phyloP scores from a whole-genome alignment of 2,888 invertebrate genomes.

The Nymphalis c-album region DNA sequence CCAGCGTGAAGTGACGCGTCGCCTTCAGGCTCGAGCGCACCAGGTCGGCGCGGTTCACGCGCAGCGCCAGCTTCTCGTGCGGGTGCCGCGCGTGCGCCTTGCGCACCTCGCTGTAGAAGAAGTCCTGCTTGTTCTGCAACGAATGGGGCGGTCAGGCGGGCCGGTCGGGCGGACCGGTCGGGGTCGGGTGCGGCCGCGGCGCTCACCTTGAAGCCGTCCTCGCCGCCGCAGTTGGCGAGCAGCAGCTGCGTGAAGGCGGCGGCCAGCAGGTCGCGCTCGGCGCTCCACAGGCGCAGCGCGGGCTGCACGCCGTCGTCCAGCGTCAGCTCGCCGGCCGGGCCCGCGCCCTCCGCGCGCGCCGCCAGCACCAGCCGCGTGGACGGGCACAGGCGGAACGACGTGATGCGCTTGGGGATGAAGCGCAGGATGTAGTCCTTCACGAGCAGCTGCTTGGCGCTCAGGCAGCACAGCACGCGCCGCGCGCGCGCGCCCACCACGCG shows the following conservation, averaged over 20 bases:
- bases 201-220: slow-evolving; percentile 91
- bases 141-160: not conserved
- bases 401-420: slow-evolving; percentile 95
- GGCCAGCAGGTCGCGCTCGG: slow-evolving; percentile 94
- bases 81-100: slow-evolving; percentile 93
- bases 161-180: not conserved
- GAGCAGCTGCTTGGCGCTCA: slow-evolving; percentile 94
- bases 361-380: slow-evolving; percentile 84
- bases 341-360: slow-evolving; percentile 49
- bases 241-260: slow-evolving; percentile 96
- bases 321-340: slow-evolving; percentile 85
- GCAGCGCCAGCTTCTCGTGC: slow-evolving; percentile 91
- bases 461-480: slow-evolving; percentile 93
- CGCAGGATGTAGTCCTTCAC: slow-evolving; percentile 96
- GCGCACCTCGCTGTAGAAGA: slow-evolving; percentile 90
- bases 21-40: slow-evolving; percentile 92
- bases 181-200: not conserved
- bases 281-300: slow-evolving; percentile 89
- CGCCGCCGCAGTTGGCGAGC: slow-evolving; percentile 96
- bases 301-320: slow-evolving; percentile 96
- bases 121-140: slow-evolving; percentile 85
- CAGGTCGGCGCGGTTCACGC: slow-evolving; percentile 90
- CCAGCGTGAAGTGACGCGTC: slow-evolving; percentile 91
- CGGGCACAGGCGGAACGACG: slow-evolving; percentile 95
- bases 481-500: slow-evolving; percentile 60